phyloP scores from a whole-genome alignment of 2,797 vertebrate species.

The Sebastes nivosus region DNA sequence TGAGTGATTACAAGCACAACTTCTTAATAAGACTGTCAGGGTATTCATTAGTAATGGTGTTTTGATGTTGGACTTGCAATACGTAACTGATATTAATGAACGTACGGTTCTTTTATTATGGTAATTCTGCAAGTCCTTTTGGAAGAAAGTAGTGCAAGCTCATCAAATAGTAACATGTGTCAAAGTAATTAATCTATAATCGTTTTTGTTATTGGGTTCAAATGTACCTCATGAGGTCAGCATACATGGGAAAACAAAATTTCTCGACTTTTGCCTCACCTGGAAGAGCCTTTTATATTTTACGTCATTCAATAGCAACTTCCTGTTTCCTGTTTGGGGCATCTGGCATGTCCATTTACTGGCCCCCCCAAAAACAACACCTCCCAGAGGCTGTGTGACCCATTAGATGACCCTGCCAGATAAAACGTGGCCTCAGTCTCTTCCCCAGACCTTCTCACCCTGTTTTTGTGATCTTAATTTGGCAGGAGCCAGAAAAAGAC shows the following conservation, averaged over 20 bases:
- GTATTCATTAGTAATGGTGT: background rate
- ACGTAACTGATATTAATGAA: background rate
- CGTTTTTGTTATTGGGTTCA: slow-evolving; percentile 16
- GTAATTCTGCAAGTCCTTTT: background rate
- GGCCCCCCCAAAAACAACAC: slow-evolving; percentile 71
- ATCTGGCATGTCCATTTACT: slow-evolving; percentile 78
- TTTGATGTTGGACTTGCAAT: background rate
- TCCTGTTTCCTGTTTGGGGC: slow-evolving; percentile 85
- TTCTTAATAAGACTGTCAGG: background rate
- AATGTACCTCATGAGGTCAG: slow-evolving; percentile 20
- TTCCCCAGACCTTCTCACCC: slow-evolving; percentile 42
- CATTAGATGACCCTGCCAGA: slow-evolving; percentile 75
- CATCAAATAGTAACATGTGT: slow-evolving; percentile 1
- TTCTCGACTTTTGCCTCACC: slow-evolving; percentile 71
- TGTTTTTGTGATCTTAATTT: slow-evolving; percentile 66
- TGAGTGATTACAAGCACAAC: slow-evolving; percentile 11
- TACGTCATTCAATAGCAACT: slow-evolving; percentile 80
- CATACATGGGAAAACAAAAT: slow-evolving; percentile 52
- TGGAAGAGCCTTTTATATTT: slow-evolving; percentile 70
- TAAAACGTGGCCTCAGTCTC: slow-evolving; percentile 44
- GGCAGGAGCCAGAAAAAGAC: slow-evolving; percentile 42
- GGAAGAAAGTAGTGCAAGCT: background rate
- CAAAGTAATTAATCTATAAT: slow-evolving; percentile 14
- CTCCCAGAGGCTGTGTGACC: slow-evolving; percentile 64
- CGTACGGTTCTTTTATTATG: background rate